A percentile compares a stretch with the other conserved stretches of the same genome.
Conservation (phyloP, 2,113 vertebrate genomes). For the Xenopus borealis region DNA sequence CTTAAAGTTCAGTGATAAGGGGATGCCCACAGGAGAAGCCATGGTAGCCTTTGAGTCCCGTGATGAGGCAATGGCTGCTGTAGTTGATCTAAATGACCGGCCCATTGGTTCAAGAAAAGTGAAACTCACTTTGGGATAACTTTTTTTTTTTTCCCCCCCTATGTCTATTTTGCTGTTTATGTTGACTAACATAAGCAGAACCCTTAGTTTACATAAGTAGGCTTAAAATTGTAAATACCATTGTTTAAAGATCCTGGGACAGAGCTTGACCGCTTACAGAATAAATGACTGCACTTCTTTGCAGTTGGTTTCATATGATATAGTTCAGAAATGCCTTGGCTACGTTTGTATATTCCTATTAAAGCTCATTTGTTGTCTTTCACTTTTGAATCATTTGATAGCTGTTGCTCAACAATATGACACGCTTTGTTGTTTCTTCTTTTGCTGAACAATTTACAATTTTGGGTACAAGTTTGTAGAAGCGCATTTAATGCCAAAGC, state of each 20-base stretch:
- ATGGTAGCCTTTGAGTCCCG: conserved; percentile 97
- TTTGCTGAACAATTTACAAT: neutral
- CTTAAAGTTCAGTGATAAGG: conserved; percentile 95
- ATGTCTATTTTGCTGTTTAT: conserved; percentile 66
- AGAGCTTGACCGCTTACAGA: conserved; percentile 58
- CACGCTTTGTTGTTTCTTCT: neutral
- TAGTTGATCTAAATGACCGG: conserved; percentile 95
- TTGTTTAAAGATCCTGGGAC: conserved; percentile 60
- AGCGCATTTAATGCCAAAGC: neutral
- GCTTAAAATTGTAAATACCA: conserved; percentile 65
- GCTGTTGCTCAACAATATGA: neutral
- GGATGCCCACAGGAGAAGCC: conserved; percentile 94
- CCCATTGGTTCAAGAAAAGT: conserved; percentile 97
- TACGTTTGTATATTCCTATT: neutral
- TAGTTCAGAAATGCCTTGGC: neutral
- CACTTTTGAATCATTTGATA: neutral
- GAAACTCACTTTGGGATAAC: conserved; percentile 89
- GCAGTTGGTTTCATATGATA: conserved; percentile 53
- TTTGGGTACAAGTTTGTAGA: neutral
- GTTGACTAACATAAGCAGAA: conserved; percentile 67
- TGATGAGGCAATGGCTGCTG: conserved; percentile 91
- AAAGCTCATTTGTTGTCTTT: neutral
- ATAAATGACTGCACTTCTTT: conserved; percentile 44
- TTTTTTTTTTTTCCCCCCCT: conserved; percentile 33
- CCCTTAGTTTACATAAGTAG: conserved; percentile 67